These are phyloP conservation scores for Strongylocentrotus purpuratus DNA, from an alignment of 35 echinoderm and acorn worm genomes.

Conservation along the genomic window DNA sequence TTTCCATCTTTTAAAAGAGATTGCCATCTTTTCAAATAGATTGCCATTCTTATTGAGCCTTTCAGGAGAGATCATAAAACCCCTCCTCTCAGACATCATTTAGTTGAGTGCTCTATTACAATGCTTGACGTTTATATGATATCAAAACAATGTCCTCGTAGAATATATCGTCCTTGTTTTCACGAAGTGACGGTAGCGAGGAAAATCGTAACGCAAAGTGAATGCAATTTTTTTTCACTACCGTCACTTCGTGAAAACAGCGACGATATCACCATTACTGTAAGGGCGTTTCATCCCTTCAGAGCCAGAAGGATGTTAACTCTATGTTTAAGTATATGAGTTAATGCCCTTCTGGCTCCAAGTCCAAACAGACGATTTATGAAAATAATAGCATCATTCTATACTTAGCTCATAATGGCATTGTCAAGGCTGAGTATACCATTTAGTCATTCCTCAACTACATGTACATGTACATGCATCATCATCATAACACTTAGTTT, in stretches of 20 bases:
- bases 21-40: too few relatives aligned
- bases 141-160: not conserved
- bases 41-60: too few relatives aligned
- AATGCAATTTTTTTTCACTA: too few relatives aligned
- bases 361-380: not conserved
- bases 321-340: too few relatives aligned
- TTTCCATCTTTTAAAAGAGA: too few relatives aligned
- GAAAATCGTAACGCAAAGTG: too few relatives aligned
- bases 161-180: too few relatives aligned
- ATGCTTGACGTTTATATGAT: not conserved
- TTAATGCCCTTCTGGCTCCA: too few relatives aligned
- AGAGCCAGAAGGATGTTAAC: too few relatives aligned
- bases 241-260: too few relatives aligned
- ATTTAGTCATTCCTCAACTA: not conserved
- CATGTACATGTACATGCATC: not conserved
- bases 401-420: not conserved
- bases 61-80: not conserved
- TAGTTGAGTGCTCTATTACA: not conserved
- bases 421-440: not conserved
- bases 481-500: not conserved
- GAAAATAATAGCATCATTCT: not conserved
- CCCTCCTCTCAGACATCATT: not conserved
- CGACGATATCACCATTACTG: not conserved
- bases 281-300: not conserved
- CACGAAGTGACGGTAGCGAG: too few relatives aligned